Evolutionary conservation across 23 tunicate genomes (phyloP), one percentile per base, ranked within the genome.

Genomic region (Ciona savignyi): DNA sequence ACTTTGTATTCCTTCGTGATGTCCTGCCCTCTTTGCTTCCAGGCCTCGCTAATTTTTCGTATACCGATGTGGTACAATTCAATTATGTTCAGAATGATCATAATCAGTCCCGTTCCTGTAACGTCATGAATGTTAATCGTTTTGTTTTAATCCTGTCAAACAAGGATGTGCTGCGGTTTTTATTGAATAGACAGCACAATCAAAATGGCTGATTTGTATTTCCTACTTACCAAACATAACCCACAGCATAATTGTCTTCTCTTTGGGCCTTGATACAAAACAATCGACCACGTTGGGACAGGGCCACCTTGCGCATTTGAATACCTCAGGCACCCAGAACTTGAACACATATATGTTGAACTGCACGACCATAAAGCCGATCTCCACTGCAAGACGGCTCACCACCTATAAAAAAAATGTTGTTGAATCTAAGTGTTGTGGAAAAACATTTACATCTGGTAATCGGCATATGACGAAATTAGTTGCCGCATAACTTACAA

Each of bases 241-340:
- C 97, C 97, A 90, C 20, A 90, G 74, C 82, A 90, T 83, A 27
- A 90, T 71, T 6, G 97, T 90, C 71, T 90, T 90, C 67, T 90
- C 97, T 71, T 90, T 90, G 0, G 97, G 97, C 75, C 97, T 83
- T 26, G 97, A 90, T 25, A 90, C 85, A 64, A 90, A 90, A 68
- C 97, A 90, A 67, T 90, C 97, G 23, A 90, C 97, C 62, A 84
- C 97, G 33, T 90, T 90, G 20, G 86, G 86, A 35, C 97, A 90
- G 25, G 97, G 97, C 85, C 86, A 90, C 51, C 97, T 79, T n/a
- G 97, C 75, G 32, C 97, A 90, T 84, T 90, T 90, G 65, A 83
- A 90, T 20, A 90, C 33, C 67, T 90, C 97, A 30, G 97, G 97
- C 20, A 90, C 83, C 92, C 85, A 83, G 66, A 90, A 90, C 71